Evolutionary conservation across 2,888 invertebrate genomes (phyloP).

Genomic region (Serrognathus titanus): DNA sequence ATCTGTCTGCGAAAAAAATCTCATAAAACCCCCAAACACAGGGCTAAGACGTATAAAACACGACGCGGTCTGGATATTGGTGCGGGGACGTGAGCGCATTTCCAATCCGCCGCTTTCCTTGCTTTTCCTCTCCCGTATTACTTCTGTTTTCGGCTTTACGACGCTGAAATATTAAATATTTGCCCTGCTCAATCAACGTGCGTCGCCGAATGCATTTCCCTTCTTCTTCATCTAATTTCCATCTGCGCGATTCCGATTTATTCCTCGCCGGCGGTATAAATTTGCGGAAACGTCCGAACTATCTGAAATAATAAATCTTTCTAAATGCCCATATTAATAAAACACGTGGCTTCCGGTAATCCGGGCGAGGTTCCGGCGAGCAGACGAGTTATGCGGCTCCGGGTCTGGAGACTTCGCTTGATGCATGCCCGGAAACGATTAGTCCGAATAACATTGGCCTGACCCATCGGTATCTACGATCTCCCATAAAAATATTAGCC

Average conservation of each 20-base stretch:
- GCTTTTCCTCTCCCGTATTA: slow-evolving; percentile 31
- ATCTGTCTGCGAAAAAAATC: slow-evolving; percentile 42
- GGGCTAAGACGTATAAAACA: slow-evolving; percentile 40
- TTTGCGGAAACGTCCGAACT: slow-evolving; percentile 26
- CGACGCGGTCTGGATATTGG: slow-evolving; percentile 37
- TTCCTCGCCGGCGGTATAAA: background rate
- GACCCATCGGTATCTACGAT: slow-evolving; percentile 50
- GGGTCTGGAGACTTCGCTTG: slow-evolving; percentile 30
- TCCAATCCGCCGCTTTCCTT: slow-evolving; percentile 42
- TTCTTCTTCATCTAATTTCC: slow-evolving; percentile 8
- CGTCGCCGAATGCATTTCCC: too few relatives aligned
- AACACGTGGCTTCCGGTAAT: slow-evolving; percentile 42
- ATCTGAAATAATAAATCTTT: slow-evolving; percentile 33
- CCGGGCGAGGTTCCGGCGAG: slow-evolving; percentile 35
- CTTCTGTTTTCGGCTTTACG: slow-evolving; percentile 46
- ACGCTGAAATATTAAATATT: slow-evolving; percentile 45
- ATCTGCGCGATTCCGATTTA: background rate
- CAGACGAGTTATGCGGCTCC: slow-evolving; percentile 30
- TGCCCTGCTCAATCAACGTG: slow-evolving; percentile 26
- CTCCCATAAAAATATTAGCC: slow-evolving; percentile 51
- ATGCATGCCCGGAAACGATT: slow-evolving; percentile 47
- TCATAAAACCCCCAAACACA: slow-evolving; percentile 41
- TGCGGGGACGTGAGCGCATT: slow-evolving; percentile 44
- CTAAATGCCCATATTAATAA: slow-evolving; percentile 38
- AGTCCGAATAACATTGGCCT: slow-evolving; percentile 39